Base-by-base conservation (phyloP, 2,113 vertebrate genomes). In the Aspiorhynchus laticeps region DNA sequence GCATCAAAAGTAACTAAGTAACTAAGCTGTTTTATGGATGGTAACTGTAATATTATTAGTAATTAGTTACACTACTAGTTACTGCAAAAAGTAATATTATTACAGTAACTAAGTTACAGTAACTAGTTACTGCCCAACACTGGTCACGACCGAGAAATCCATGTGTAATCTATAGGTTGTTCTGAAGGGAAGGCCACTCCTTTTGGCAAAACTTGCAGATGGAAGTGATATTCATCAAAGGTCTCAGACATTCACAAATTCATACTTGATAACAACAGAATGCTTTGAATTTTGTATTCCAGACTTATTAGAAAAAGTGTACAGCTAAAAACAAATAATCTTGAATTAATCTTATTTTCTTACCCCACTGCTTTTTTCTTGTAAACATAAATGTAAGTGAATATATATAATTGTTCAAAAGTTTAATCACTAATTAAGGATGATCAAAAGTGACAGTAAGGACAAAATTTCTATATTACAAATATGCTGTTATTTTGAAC, bases 131-230 rank as follows among this genome's bases (percentile, higher is more conserved):
- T n/a, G n/a, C n/a, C n/a, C n/a, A n/a, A n/a, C n/a, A n/a, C n/a
- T n/a, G n/a, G 46, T 46, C 67, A 82, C 51, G n/a, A 43, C 46
- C 69, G 21, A 80, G 26, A 79, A 80, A 81, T 86, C 51, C 69
- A 28, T 81, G 38, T 80, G 63, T 61, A 82, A 86, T 86, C 36
- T 74, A 74, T 31, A 56, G n/a, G 78, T 81, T 74, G 24, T 43
- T 86, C 48, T 46, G 24, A 81, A 36, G 46, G 26, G 78, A 86
- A 69, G 67, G 67, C 28, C 67, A 81, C 41, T 81, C 36, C 78
- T 80, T 86, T 81, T 63, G 65, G 48, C 38, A 36, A 59, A 80
- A 31, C 48, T 81, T 19, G 8, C 85, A 86, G 31, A 80, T 61
- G 69, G 17, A 61, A 43, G 61, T 65, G 80, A 82, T 65, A 31